A percentile compares a stretch with the other conserved stretches of the same genome.
Evolutionary conservation across 2,888 invertebrate species (phyloP).

Genomic region (Aspidapion aeneum): DNA sequence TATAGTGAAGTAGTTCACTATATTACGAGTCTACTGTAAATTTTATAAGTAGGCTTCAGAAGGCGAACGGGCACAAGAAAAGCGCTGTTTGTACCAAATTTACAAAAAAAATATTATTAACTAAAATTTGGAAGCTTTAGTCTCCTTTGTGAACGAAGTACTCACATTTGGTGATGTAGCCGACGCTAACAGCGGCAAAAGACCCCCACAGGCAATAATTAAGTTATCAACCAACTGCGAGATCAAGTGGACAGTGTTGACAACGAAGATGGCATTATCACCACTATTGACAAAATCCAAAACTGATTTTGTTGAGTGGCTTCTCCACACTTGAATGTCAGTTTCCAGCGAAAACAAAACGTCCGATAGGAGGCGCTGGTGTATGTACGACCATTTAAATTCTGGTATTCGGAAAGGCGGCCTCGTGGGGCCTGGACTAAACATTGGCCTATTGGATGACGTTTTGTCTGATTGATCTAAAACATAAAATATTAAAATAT

Average conservation of each 20-base stretch:
- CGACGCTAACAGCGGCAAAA: slow-evolving; percentile 93
- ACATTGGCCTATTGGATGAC: slow-evolving; percentile 75
- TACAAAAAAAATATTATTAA: too few species aligned
- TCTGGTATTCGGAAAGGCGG: slow-evolving; percentile 99
- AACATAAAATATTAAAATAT: neutral
- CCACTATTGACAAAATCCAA: slow-evolving; percentile 97
- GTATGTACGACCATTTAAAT: slow-evolving; percentile 99
- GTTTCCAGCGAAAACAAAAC: slow-evolving; percentile 95
- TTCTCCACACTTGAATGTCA: slow-evolving; percentile 89
- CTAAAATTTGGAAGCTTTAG: too few species aligned
- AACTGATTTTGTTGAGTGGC: slow-evolving; percentile 94
- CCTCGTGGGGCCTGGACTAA: slow-evolving; percentile 88
- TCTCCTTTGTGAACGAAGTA: too few species aligned
- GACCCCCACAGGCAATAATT: slow-evolving; percentile 97
- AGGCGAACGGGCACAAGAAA: too few species aligned
- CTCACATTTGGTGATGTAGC: slow-evolving; percentile 98
- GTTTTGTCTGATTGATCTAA: slow-evolving; percentile 32
- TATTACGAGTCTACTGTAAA: too few species aligned
- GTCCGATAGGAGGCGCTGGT: slow-evolving; percentile 93
- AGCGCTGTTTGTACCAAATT: too few species aligned
- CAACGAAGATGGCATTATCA: slow-evolving; percentile 98
- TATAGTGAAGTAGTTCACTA: too few species aligned
- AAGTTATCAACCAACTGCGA: slow-evolving; percentile 98
- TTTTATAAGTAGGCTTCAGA: too few species aligned
- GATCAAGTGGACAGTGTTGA: slow-evolving; percentile 98